A percentile compares a stretch with the other conserved stretches of the same genome.
phyloP scores from a whole-genome alignment of 2,888 invertebrate species.

The Cabera pusaria region DNA sequence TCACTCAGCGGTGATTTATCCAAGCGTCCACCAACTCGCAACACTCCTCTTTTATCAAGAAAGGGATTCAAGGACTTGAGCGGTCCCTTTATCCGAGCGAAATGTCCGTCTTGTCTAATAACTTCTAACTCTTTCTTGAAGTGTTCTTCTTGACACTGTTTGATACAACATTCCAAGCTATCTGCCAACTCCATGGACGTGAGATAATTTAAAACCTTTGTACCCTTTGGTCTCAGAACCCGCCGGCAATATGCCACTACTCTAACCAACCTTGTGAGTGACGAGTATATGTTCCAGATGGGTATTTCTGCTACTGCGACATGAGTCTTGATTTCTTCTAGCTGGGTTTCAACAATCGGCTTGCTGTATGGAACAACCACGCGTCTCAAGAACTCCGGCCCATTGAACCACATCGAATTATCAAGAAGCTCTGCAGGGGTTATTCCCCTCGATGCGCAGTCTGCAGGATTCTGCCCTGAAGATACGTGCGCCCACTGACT shows the following conservation, averaged over 20 bases:
- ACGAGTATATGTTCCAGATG: slow-evolving; percentile 16
- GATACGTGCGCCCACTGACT: slow-evolving; percentile 19
- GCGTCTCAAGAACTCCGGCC: slow-evolving; percentile 13
- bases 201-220: too few relatives aligned
- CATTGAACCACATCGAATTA: slow-evolving; percentile 14
- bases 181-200: slow-evolving; percentile 4
- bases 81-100: neutral
- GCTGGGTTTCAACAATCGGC: slow-evolving; percentile 4
- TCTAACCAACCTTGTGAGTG: slow-evolving; percentile 13
- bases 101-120: neutral
- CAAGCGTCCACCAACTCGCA: slow-evolving; percentile 7
- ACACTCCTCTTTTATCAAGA: neutral
- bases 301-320: slow-evolving; percentile 1
- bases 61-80: slow-evolving; percentile 1
- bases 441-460: slow-evolving; percentile 25
- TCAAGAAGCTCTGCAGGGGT: slow-evolving; percentile 1
- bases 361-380: slow-evolving; percentile 6
- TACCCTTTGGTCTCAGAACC: slow-evolving; percentile 4
- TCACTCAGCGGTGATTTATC: neutral
- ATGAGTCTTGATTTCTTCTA: slow-evolving; percentile 10
- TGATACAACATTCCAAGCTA: slow-evolving; percentile 12
- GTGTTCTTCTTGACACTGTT: slow-evolving; percentile 17
- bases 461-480: slow-evolving; percentile 20
- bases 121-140: neutral
- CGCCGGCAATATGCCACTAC: slow-evolving; percentile 17